phyloP scores from a whole-genome alignment of 30 jellyfish, hydroid and myxozoan species.

The Haliclystus octoradiatus region DNA sequence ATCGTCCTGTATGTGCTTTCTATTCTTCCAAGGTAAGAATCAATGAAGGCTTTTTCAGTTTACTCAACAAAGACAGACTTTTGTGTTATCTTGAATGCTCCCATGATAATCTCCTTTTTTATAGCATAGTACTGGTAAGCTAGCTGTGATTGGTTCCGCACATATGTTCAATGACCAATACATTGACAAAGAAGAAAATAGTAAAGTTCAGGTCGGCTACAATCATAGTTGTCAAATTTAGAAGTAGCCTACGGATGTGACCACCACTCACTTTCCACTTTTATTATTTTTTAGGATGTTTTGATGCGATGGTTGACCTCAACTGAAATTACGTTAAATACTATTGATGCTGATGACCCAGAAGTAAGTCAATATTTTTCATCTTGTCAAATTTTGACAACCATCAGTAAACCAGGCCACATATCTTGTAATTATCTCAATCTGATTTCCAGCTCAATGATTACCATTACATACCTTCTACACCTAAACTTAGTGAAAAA shows the following conservation, averaged over 20 bases:
- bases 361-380: too few relatives aligned
- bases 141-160: slow-evolving; percentile 77
- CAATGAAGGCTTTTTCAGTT: too few relatives aligned
- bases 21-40: slow-evolving; percentile 50
- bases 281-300: slow-evolving; percentile 49
- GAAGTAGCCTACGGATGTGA: too few relatives aligned
- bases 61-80: too few relatives aligned
- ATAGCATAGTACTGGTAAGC: slow-evolving; percentile 60
- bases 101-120: neutral
- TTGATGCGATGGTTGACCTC: slow-evolving; percentile 67
- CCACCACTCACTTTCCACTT: too few relatives aligned
- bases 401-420: too few relatives aligned
- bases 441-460: slow-evolving; percentile 65
- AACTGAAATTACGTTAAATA: slow-evolving; percentile 49
- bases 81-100: neutral
- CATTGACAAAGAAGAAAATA: slow-evolving; percentile 86
- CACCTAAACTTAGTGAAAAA: slow-evolving; percentile 65
- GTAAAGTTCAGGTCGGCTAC: slow-evolving; percentile 65
- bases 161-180: slow-evolving; percentile 85
- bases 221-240: too few relatives aligned
- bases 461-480: slow-evolving; percentile 74
- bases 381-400: too few relatives aligned
- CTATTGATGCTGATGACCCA: slow-evolving; percentile 94
- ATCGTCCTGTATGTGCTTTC: slow-evolving; percentile 90
- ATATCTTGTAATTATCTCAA: neutral